Conservation (phyloP, 1,140 invertebrate genomes). For the Macrostomum lignano region DNA sequence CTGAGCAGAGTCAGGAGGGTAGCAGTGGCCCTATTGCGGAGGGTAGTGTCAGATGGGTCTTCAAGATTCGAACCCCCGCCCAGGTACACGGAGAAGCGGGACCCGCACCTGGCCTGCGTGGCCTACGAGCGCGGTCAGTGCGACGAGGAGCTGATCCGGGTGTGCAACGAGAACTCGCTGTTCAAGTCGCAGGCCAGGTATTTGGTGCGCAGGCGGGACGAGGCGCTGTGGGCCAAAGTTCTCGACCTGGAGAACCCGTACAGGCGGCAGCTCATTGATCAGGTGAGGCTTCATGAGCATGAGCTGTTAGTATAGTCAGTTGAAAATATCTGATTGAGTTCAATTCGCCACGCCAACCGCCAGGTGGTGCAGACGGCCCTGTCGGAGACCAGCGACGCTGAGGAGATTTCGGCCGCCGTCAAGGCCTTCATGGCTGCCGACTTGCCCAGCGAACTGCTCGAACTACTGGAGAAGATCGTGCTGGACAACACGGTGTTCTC, state of each 20-base stretch:
- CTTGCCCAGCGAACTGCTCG: slow-evolving; percentile 93
- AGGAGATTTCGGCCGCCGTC: slow-evolving; percentile 93
- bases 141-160: slow-evolving; percentile 76
- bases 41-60: too few relatives aligned
- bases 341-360: too few relatives aligned
- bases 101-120: slow-evolving; percentile 89
- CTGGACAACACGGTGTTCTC: slow-evolving; percentile 90
- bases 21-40: too few relatives aligned
- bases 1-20: too few relatives aligned
- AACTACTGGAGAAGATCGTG: slow-evolving; percentile 90
- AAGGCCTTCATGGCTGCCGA: slow-evolving; percentile 99
- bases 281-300: too few relatives aligned
- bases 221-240: slow-evolving; percentile 81
- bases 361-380: slow-evolving; percentile 33
- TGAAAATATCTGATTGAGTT: too few relatives aligned
- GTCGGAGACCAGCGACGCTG: slow-evolving; percentile 49
- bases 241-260: slow-evolving; percentile 72
- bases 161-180: slow-evolving; percentile 92
- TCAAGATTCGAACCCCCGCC: too few relatives aligned
- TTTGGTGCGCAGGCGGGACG: slow-evolving; percentile 62
- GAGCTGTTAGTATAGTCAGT: too few relatives aligned
- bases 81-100: slow-evolving; percentile 98
- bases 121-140: slow-evolving; percentile 92
- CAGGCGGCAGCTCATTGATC: slow-evolving; percentile 81
- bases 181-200: slow-evolving; percentile 94